These are phyloP conservation scores for Drosophila punjabiensis DNA, from an alignment of 1,140 invertebrate genomes.

Conservation along the genomic window DNA sequence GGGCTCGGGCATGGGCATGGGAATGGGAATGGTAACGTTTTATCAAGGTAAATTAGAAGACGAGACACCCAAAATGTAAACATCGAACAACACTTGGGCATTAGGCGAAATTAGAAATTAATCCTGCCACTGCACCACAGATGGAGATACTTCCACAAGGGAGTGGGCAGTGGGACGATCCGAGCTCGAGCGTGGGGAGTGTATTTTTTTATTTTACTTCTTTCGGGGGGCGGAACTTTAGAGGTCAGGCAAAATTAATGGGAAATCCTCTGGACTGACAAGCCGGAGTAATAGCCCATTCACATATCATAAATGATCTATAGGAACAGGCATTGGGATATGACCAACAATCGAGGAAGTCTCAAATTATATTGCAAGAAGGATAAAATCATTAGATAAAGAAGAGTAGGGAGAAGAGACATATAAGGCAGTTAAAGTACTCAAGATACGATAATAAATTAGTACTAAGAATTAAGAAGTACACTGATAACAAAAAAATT, in stretches of 20 bases:
- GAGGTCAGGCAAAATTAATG: slow-evolving; percentile 50
- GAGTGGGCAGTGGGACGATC: slow-evolving; percentile 14
- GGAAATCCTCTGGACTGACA: slow-evolving; percentile 51
- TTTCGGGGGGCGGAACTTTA: slow-evolving; percentile 44
- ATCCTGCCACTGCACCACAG: slow-evolving; percentile 50
- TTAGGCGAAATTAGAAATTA: slow-evolving; percentile 65
- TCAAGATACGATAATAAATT: background rate
- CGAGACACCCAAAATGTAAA: slow-evolving; percentile 54
- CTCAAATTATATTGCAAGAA: slow-evolving; percentile 22
- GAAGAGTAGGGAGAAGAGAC: background rate
- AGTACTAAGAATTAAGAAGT: background rate
- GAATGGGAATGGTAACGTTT: slow-evolving; percentile 53
- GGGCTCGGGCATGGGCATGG: slow-evolving; percentile 46
- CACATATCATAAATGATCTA: slow-evolving; percentile 42
- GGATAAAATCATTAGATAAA: background rate
- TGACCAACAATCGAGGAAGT: slow-evolving; percentile 32
- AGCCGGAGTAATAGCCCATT: slow-evolving; percentile 32
- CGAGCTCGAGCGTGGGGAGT: slow-evolving; percentile 16
- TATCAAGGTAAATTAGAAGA: slow-evolving; percentile 67
- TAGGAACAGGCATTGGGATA: slow-evolving; percentile 9
- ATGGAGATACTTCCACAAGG: slow-evolving; percentile 34
- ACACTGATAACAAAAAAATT: no score
- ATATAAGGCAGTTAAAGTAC: background rate
- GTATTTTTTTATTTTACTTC: slow-evolving; percentile 2
- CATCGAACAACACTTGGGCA: slow-evolving; percentile 51